Base-by-base conservation (phyloP, 2,113 vertebrate species). In the Dicerorhinus sumatrensis region DNA sequence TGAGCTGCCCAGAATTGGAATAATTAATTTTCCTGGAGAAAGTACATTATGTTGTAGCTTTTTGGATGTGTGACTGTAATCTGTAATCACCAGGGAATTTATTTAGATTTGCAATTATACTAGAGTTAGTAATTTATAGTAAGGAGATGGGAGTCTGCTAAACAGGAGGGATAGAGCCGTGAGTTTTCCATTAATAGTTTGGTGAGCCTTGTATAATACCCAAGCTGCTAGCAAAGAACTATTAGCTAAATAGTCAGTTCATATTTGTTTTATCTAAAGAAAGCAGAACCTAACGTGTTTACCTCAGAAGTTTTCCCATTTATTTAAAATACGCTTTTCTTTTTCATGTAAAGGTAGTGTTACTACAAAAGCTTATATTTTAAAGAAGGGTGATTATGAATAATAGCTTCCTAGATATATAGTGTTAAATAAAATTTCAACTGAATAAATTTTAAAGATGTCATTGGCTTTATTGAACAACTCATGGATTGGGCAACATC, bases 11-110 rank as follows among this genome's bases (percentile, higher is more conserved):
- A 98, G 97, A 99, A 98, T 98, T 97, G 98, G 98, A 99, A 99
- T 99, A 98, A 99, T 99, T 98, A 98, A 98, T 99, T 99, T 98
- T 99, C 97, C 94, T 96, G 83, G 81, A 97, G 97, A 98, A 98
- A 98, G 97, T 97, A 96, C 97, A 98, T 98, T 98, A 96, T 98
- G 82, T 97, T 98, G 93, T 97, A 98, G 97, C 94, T 96, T 98
- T 97, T 97, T 95, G 96, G 96, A 98, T 98, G 99, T 98, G 98
- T 98, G 98, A 98, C 91, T 94, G 65, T 98, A 98, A 98, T 99
- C 97, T 98, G 82, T 98, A 99, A 98, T 97, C 98, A 98, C 93
- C 88, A 95, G 98, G 98, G 98, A 98, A 96, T 98, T 98, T 98
- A 98, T 98, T 96, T 98, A 98, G 87, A 98, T 98, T 98, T 98